These are phyloP conservation scores for Carollia perspicillata DNA, from an alignment of 2,113 vertebrate species.

Conservation along the genomic window DNA sequence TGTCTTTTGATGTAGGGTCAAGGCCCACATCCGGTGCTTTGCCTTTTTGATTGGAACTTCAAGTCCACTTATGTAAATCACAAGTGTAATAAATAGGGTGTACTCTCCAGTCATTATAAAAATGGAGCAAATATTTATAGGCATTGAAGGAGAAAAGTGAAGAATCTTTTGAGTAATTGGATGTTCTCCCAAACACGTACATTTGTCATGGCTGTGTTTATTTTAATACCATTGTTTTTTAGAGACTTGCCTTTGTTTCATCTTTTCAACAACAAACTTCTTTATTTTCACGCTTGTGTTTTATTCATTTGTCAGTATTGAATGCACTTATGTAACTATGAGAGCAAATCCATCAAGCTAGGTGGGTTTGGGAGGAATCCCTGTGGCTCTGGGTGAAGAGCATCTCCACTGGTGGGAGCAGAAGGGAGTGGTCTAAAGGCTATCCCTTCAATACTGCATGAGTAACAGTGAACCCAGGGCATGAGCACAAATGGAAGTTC, in stretches of 20 bases:
- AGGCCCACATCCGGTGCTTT: background rate
- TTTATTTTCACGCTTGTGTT: background rate
- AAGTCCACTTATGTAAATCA: background rate
- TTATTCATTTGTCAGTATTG: background rate
- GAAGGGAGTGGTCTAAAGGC: background rate
- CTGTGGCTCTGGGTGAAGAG: background rate
- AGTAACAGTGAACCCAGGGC: accelerated
- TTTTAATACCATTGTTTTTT: background rate
- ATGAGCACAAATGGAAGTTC: background rate
- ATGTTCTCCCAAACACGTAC: background rate
- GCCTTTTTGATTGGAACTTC: background rate
- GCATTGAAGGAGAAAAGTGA: background rate
- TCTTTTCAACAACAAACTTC: background rate
- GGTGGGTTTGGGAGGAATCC: background rate
- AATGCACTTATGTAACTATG: background rate
- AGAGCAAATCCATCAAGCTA: background rate
- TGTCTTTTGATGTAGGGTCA: background rate
- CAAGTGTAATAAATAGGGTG: background rate
- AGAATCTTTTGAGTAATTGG: background rate
- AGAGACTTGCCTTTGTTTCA: background rate
- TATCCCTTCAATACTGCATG: accelerated
- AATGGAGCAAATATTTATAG: background rate
- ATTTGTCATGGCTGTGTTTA: background rate
- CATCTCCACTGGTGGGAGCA: background rate
- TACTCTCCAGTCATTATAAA: background rate